A percentile compares a stretch with the other conserved stretches of the same genome.
Conservation (phyloP, 2,888 invertebrate species). For the Ischnura elegans region DNA sequence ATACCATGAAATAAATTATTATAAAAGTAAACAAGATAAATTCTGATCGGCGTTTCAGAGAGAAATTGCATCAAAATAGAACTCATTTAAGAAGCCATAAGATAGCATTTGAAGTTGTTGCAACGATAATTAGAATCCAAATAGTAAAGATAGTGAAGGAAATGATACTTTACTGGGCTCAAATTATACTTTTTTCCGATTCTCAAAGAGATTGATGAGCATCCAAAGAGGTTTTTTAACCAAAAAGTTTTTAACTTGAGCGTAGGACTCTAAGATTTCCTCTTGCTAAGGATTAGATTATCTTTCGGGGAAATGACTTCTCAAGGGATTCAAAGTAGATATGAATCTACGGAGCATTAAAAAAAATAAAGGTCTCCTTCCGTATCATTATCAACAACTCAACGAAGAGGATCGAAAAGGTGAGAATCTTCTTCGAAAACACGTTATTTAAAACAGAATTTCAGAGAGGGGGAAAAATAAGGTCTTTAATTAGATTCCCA, state of each 20-base stretch:
- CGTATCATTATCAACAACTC: constrained; percentile 6
- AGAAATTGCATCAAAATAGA: no score
- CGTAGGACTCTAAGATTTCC: neutral
- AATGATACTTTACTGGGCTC: no score
- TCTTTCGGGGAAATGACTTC: neutral
- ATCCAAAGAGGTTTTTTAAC: neutral
- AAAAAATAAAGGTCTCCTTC: neutral
- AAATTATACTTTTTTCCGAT: neutral
- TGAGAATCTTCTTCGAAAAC: constrained; percentile 7
- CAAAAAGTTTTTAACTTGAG: neutral
- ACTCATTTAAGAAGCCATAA: no score
- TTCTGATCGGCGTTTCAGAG: no score
- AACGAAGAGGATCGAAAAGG: neutral
- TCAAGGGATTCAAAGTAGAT: neutral
- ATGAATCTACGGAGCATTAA: neutral
- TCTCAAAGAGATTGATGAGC: neutral
- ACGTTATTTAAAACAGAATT: neutral
- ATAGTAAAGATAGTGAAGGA: no score
- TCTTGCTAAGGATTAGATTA: neutral
- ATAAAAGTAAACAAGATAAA: no score
- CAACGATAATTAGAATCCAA: no score
- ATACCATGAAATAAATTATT: no score
- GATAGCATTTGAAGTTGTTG: no score
- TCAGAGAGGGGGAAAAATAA: neutral
- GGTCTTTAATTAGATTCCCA: constrained; percentile 48